Percentiles rank a stretch among this genome's conserved stretches.
These are phyloP conservation scores for Heliconius ethilla DNA, from an alignment of 2,888 invertebrate genomes.

Conservation along the genomic window DNA sequence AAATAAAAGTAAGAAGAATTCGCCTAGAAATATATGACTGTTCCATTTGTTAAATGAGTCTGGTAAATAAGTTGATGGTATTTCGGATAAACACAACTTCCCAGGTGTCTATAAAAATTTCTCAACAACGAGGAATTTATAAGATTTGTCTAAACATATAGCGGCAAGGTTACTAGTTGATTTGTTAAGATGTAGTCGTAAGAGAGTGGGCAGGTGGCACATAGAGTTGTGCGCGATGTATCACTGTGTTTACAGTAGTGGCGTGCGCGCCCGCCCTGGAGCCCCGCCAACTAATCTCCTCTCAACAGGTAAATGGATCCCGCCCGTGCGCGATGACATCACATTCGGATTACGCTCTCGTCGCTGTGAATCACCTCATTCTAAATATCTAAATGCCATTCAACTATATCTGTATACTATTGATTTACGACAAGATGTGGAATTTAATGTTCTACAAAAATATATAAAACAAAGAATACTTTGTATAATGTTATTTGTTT, in stretches of 20 bases:
- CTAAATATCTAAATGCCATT: conserved; percentile 57
- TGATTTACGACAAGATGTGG: not conserved
- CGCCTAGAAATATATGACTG: not conserved
- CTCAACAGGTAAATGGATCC: conserved; percentile 75
- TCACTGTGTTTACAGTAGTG: conserved; percentile 61
- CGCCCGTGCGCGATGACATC: conserved; percentile 68
- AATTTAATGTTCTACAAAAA: not conserved
- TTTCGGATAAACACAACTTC: conserved; percentile 6
- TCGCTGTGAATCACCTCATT: conserved; percentile 71
- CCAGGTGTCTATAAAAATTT: conserved; percentile 25
- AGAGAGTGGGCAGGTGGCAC: conserved; percentile 43
- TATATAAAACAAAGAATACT: not conserved
- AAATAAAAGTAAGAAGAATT: not conserved
- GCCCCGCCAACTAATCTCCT: conserved; percentile 68
- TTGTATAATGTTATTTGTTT: not conserved
- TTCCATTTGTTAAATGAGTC: not conserved
- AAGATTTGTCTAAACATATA: conserved; percentile 25
- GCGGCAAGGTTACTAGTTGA: conserved; percentile 38
- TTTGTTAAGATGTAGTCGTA: conserved; percentile 38
- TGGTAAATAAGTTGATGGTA: not conserved
- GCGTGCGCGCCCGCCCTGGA: conserved; percentile 61
- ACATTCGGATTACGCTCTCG: conserved; percentile 55
- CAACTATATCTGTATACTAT: conserved; percentile 28
- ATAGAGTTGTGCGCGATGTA: conserved; percentile 48
- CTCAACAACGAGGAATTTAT: conserved; percentile 23